Percentiles rank a stretch among this genome's conserved stretches.
Evolutionary conservation across 2,797 vertebrate genomes (phyloP).

Genomic region (Myotis daubentonii): DNA sequence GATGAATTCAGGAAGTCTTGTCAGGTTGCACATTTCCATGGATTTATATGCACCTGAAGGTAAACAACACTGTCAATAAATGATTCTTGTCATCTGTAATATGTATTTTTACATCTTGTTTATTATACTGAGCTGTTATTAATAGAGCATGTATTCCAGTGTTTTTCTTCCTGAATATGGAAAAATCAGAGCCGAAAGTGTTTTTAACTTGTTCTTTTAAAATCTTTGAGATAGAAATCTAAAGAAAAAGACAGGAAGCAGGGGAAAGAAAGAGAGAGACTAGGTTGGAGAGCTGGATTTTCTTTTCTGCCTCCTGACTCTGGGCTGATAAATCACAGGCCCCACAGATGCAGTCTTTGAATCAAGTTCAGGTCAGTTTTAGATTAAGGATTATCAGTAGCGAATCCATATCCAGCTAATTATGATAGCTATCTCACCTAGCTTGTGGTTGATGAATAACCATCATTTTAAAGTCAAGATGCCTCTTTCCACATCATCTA

Average conservation of each 20-base stretch:
- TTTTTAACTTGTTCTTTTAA: not conserved
- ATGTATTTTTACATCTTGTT: not conserved
- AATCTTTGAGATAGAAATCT: not conserved
- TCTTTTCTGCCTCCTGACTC: not conserved
- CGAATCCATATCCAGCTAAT: not conserved
- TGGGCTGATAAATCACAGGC: not conserved
- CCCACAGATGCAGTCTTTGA: not conserved
- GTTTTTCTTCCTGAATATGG: not conserved
- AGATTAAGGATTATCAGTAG: not conserved
- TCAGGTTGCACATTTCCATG: conserved; percentile 28
- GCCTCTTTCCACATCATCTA: not conserved
- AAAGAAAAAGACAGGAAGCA: not conserved
- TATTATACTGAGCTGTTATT: not conserved
- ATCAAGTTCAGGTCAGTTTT: not conserved
- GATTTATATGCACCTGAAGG: not conserved
- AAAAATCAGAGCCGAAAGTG: not conserved
- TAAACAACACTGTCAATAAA: not conserved
- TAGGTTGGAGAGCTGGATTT: not conserved
- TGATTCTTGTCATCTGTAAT: not conserved
- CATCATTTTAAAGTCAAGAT: not conserved
- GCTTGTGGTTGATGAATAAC: not conserved
- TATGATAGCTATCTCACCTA: not conserved
- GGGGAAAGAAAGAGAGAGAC: not conserved
- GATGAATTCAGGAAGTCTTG: conserved; percentile 46
- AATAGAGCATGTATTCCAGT: not conserved